Evolutionary conservation across 2,888 invertebrate genomes (phyloP).

Genomic region (Labia minor): DNA sequence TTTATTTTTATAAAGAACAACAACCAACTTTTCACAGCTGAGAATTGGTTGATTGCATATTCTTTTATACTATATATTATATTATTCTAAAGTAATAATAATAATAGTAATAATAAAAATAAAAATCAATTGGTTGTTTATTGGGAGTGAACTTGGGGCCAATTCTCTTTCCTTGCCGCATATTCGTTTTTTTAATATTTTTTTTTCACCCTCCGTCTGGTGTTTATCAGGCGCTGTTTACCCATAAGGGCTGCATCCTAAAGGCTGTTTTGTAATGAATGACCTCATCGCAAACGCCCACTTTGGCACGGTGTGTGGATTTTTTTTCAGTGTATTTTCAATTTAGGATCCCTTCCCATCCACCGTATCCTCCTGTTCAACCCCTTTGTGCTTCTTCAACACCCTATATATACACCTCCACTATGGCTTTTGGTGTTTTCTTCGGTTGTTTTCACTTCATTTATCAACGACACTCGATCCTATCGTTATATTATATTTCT

Average conservation of each 20-base stretch:
- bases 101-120: no score
- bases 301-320: not conserved
- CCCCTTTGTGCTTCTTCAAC: not conserved
- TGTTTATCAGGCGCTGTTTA: not conserved
- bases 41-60: no score
- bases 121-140: no score
- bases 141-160: no score
- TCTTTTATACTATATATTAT: no score
- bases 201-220: not conserved
- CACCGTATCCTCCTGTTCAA: no score
- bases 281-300: not conserved
- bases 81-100: no score
- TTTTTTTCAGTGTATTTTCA: not conserved
- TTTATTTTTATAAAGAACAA: no score
- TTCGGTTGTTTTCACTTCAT: not conserved
- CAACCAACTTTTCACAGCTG: no score
- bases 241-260: not conserved
- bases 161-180: no score
- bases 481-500: not conserved
- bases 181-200: no score
- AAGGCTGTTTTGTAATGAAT: not conserved
- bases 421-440: not conserved
- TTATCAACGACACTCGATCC: not conserved
- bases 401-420: not conserved
- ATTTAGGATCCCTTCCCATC: not conserved